Evolutionary conservation across 2,113 vertebrate species (phyloP).

Genomic region (Prunella himalayana): DNA sequence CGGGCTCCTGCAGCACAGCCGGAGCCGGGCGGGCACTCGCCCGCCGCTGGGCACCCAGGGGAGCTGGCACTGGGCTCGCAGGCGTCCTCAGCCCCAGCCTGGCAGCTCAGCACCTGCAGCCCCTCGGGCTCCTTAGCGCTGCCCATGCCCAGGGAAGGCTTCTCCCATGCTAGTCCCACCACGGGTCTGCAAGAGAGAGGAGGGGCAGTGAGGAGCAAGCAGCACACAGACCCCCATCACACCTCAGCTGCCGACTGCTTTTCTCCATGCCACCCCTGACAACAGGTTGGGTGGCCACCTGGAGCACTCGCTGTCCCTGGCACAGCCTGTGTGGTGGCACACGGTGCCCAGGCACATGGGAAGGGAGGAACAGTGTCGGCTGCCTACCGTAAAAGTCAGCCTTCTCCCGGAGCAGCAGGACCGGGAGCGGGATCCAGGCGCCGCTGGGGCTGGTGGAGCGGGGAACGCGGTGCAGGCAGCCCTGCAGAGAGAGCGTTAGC

Average conservation of each 20-base stretch:
- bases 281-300: neutral
- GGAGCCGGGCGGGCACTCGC: neutral
- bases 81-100: neutral
- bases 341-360: neutral
- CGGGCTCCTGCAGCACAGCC: neutral
- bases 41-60: conserved; percentile 1
- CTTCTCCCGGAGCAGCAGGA: fast-evolving
- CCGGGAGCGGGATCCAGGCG: fast-evolving
- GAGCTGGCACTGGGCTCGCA: neutral
- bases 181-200: conserved; percentile 59
- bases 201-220: neutral
- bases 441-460: neutral
- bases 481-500: neutral
- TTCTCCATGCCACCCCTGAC: neutral
- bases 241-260: neutral
- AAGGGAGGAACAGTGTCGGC: neutral
- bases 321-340: neutral
- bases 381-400: neutral
- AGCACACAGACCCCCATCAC: neutral
- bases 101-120: conserved; percentile 46
- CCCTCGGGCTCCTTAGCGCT: conserved; percentile 67
- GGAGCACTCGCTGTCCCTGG: neutral
- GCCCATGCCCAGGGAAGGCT: conserved; percentile 42
- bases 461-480: neutral
- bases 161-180: conserved; percentile 46